Percentiles rank a stretch among this genome's conserved stretches.
phyloP scores from a whole-genome alignment of 2,113 vertebrate species.

The Rhombomys opimus region DNA sequence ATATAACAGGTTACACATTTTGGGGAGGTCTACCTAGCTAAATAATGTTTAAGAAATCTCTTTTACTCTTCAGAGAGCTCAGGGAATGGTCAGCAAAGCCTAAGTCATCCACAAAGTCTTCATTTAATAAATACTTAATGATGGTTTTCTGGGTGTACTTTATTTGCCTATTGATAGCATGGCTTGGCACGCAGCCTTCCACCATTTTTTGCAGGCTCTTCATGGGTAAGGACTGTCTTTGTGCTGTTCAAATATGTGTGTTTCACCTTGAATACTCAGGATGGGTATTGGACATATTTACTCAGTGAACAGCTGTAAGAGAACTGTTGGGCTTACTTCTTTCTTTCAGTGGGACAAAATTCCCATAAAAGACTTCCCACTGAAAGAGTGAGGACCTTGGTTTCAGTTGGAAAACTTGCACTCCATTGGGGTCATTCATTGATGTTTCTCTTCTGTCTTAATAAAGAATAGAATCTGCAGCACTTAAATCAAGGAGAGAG shows the following conservation, averaged over 20 bases:
- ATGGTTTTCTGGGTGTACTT: not conserved
- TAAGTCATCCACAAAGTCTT: slow-evolving; percentile 29
- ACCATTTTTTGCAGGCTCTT: not conserved
- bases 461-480: not conserved
- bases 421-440: not conserved
- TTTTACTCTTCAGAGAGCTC: not conserved
- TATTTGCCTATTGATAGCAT: not conserved
- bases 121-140: slow-evolving; percentile 59
- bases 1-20: not conserved
- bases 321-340: not conserved
- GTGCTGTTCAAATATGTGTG: not conserved
- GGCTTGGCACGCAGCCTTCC: not conserved
- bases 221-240: not conserved
- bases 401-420: not conserved
- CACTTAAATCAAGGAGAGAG: slow-evolving; percentile 9
- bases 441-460: not conserved
- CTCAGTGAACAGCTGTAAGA: not conserved
- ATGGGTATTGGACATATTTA: not conserved
- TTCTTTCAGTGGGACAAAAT: not conserved
- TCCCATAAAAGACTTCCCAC: not conserved
- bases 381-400: not conserved
- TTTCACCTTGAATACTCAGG: not conserved
- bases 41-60: not conserved
- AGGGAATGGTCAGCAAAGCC: not conserved
- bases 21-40: not conserved